Percentiles rank a stretch among this genome's conserved stretches.
phyloP scores from a whole-genome alignment of 2,113 vertebrate species.

The Syngnathus floridae region DNA sequence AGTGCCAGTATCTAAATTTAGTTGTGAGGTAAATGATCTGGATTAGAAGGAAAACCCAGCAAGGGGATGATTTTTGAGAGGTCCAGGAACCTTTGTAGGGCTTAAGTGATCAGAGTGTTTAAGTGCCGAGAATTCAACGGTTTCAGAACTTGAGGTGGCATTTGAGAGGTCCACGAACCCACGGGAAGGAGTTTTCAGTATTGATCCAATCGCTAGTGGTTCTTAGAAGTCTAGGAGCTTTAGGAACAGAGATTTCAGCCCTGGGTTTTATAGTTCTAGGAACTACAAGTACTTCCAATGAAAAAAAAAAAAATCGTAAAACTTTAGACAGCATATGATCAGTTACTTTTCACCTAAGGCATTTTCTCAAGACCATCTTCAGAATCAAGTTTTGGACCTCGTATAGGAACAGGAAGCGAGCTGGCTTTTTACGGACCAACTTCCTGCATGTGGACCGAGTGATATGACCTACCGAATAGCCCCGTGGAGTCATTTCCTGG shows the following conservation, averaged over 20 bases:
- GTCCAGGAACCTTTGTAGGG: not conserved
- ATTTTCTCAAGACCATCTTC: not conserved
- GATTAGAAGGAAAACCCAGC: not conserved
- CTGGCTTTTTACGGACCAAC: conserved; percentile 48
- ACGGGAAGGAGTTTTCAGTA: not conserved
- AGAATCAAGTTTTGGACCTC: not conserved
- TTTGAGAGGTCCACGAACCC: not conserved
- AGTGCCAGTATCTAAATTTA: not conserved
- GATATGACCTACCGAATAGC: conserved; percentile 72
- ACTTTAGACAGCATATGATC: not conserved
- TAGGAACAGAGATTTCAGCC: no score
- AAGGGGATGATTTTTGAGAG: not conserved
- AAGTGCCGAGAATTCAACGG: not conserved
- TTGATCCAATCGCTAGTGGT: not conserved
- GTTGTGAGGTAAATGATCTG: not conserved
- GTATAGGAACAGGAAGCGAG: conserved; percentile 61
- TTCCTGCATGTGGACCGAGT: conserved; percentile 54
- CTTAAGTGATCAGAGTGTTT: not conserved
- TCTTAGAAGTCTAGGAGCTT: no score
- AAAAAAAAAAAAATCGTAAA: not conserved
- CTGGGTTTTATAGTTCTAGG: no score
- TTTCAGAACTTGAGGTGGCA: not conserved
- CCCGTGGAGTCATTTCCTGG: conserved; percentile 58
- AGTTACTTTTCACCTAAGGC: not conserved
- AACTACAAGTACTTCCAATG: not conserved